These are phyloP conservation scores for Channa maculata DNA, from an alignment of 2,113 vertebrate genomes.

Conservation along the genomic window DNA sequence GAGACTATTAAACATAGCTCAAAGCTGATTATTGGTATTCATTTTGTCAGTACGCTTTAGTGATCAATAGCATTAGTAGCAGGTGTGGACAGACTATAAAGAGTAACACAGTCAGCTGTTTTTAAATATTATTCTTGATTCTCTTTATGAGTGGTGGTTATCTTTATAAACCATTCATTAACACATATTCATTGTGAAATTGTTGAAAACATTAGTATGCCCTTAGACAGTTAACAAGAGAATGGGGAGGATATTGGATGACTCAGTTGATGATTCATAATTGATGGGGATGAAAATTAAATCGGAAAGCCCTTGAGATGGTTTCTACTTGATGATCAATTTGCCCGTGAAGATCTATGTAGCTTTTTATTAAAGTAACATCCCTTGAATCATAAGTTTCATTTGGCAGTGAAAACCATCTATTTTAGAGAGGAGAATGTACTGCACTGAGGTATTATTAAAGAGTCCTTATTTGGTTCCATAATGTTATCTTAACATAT, in stretches of 20 bases:
- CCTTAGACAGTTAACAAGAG: neutral
- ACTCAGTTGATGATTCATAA: constrained; percentile 19
- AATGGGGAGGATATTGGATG: neutral
- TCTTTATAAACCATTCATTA: neutral
- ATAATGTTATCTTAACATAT: no score
- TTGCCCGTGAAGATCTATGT: constrained; percentile 10
- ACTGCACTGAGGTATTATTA: no score
- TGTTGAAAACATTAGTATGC: constrained; percentile 19
- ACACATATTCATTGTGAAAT: constrained; percentile 17
- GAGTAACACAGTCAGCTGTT: constrained; percentile 10
- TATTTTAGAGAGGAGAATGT: no score
- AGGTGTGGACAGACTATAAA: neutral
- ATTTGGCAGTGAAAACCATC: neutral
- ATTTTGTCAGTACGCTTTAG: constrained; percentile 28
- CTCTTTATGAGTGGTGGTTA: neutral
- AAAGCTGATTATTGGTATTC: constrained; percentile 42
- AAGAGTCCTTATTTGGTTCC: no score
- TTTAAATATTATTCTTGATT: constrained; percentile 9
- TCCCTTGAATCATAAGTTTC: neutral
- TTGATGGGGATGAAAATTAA: constrained; percentile 23
- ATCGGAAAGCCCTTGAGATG: constrained; percentile 5
- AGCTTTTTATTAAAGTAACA: neutral
- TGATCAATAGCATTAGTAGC: constrained; percentile 46
- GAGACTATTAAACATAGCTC: constrained; percentile 39
- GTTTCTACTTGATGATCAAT: constrained; percentile 24